These are phyloP conservation scores for Drosophila pallidifrons DNA, from an alignment of 1,140 invertebrate genomes.

Conservation along the genomic window DNA sequence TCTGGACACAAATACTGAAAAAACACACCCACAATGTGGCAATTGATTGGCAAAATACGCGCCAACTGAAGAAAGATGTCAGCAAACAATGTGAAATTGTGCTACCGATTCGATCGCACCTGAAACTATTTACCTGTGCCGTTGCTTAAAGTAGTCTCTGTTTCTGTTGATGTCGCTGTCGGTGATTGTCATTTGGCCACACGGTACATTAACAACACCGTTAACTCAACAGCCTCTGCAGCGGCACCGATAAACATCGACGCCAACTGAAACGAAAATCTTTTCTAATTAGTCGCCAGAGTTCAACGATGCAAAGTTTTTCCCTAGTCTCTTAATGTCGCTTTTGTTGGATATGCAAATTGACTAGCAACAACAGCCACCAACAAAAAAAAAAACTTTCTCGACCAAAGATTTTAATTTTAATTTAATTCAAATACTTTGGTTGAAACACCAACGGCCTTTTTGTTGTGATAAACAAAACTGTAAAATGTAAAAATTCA, in stretches of 20 bases:
- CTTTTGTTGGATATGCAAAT: conserved; percentile 77
- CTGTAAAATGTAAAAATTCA: conserved; percentile 57
- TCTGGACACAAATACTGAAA: conserved; percentile 25
- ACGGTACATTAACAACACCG: conserved; percentile 67
- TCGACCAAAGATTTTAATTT: conserved; percentile 68
- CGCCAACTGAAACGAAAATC: conserved; percentile 56
- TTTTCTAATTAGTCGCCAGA: conserved; percentile 64
- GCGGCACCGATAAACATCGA: conserved; percentile 45
- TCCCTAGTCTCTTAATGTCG: conserved; percentile 52
- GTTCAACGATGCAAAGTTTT: conserved; percentile 62
- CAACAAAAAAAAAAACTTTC: conserved; percentile 70
- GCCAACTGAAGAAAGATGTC: conserved; percentile 61
- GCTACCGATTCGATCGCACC: conserved; percentile 65
- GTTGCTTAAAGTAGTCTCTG: not conserved
- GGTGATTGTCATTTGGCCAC: conserved; percentile 35
- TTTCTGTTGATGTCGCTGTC: not conserved
- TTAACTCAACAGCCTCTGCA: conserved; percentile 52
- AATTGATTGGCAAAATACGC: conserved; percentile 75
- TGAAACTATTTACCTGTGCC: conserved; percentile 49
- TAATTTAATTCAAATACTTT: conserved; percentile 78
- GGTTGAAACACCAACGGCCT: conserved; percentile 63
- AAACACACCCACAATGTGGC: conserved; percentile 74
- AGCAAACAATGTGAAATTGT: conserved; percentile 77
- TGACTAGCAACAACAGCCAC: conserved; percentile 24
- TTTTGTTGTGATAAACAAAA: conserved; percentile 68